Percentiles rank a stretch among this genome's conserved stretches.
Conservation (phyloP, 2,888 invertebrate genomes). For the Escarpia spicata region DNA sequence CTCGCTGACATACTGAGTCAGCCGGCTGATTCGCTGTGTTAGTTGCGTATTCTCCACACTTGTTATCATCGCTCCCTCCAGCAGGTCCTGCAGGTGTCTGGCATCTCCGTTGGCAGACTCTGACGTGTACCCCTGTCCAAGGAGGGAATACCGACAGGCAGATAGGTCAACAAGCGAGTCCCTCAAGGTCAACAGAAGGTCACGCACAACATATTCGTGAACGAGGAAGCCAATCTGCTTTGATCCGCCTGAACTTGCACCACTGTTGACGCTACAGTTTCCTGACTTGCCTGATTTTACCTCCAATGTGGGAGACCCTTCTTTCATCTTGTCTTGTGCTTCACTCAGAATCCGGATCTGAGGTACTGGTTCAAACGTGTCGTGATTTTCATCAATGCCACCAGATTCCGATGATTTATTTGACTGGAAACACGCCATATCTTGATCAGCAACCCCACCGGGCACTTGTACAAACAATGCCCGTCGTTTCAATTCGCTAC, state of each 20-base stretch:
- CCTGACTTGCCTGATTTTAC: conserved; percentile 10
- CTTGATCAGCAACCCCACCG: not conserved
- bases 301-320: not conserved
- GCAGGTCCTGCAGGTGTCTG: not conserved
- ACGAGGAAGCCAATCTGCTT: conserved; percentile 50
- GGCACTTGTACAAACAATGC: not conserved
- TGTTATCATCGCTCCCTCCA: not conserved
- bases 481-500: not conserved
- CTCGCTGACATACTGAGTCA: conserved; percentile 72
- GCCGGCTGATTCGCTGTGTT: conserved; percentile 60
- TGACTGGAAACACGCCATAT: not conserved
- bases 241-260: conserved; percentile 25
- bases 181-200: conserved; percentile 55
- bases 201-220: conserved; percentile 57
- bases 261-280: conserved; percentile 26
- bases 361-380: not conserved
- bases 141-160: not conserved
- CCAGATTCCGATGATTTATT: not conserved
- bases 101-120: not conserved
- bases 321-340: not conserved
- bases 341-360: not conserved
- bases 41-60: conserved; percentile 47
- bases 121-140: not conserved
- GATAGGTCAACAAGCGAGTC: conserved; percentile 45
- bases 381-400: not conserved